Conservation (phyloP, 2,113 vertebrate species). For the Blennius ocellaris region DNA sequence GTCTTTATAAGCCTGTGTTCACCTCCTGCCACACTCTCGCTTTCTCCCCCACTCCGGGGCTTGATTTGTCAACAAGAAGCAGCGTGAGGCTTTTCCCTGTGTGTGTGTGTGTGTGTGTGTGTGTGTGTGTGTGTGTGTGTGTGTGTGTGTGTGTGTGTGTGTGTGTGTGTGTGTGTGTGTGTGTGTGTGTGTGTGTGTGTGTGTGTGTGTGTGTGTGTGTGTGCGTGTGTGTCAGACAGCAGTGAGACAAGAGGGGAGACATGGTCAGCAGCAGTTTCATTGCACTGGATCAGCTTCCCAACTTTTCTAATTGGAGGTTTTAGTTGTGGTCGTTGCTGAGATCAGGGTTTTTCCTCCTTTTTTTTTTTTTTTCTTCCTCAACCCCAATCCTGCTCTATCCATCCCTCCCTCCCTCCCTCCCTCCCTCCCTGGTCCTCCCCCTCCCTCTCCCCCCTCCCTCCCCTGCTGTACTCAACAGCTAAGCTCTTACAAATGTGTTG, state of each 20-base stretch:
- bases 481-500: conserved; percentile 88
- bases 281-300: conserved; percentile 68
- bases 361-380: conserved; percentile 44
- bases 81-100: conserved; percentile 2
- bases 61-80: conserved; percentile 44
- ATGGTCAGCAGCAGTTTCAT: conserved; percentile 72
- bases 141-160: conserved; percentile 14
- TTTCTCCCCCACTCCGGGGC: conserved; percentile 36
- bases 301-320: conserved; percentile 81
- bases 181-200: conserved; percentile 5
- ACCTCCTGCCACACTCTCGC: conserved; percentile 36
- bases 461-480: conserved; percentile 66
- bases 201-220: conserved; percentile 14
- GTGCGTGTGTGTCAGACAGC: conserved; percentile 10
- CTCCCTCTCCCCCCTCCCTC: conserved; percentile 1
- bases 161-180: conserved; percentile 35
- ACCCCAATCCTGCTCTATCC: conserved; percentile 63
- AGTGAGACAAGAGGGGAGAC: not conserved
- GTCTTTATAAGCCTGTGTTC: conserved; percentile 47
- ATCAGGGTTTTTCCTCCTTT: conserved; percentile 72
- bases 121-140: conserved; percentile 10
- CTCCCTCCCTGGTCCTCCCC: conserved; percentile 3
- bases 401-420: conserved; percentile 28
- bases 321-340: conserved; percentile 86
- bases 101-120: conserved; percentile 11